phyloP scores from a whole-genome alignment of 2,797 vertebrate species.

The Zalophus californianus region DNA sequence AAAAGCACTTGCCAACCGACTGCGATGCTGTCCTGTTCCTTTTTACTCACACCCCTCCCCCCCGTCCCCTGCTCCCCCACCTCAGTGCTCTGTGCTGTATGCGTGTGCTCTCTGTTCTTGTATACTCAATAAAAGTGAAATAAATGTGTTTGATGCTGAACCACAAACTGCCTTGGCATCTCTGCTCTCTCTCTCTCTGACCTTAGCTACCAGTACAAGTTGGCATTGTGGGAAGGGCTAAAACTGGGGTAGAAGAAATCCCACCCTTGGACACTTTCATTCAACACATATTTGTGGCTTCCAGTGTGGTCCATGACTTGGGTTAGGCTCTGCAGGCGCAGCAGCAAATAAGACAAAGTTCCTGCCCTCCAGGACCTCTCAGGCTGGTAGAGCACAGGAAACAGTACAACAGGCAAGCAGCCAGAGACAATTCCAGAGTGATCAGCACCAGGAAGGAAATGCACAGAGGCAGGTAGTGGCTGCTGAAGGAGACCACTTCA shows the following conservation, averaged over 20 bases:
- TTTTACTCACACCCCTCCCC: conserved; percentile 84
- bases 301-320: neutral
- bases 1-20: conserved; percentile 89
- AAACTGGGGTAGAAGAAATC: conserved; percentile 9
- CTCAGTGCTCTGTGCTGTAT: conserved; percentile 96
- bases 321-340: neutral
- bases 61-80: conserved; percentile 88
- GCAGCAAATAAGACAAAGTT: neutral
- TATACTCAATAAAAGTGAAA: conserved; percentile 97
- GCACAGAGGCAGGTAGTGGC: neutral
- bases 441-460: neutral
- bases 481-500: neutral
- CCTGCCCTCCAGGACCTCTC: neutral
- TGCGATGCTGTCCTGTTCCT: conserved; percentile 86
- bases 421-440: neutral
- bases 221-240: neutral
- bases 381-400: neutral
- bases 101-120: conserved; percentile 97
- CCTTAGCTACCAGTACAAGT: neutral
- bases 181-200: neutral
- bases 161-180: conserved; percentile 61
- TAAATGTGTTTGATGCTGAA: conserved; percentile 94
- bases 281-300: neutral
- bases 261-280: conserved; percentile 7
- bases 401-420: neutral